Base-by-base conservation (phyloP, 2,797 vertebrate species). In the Alfaro cultratus region DNA sequence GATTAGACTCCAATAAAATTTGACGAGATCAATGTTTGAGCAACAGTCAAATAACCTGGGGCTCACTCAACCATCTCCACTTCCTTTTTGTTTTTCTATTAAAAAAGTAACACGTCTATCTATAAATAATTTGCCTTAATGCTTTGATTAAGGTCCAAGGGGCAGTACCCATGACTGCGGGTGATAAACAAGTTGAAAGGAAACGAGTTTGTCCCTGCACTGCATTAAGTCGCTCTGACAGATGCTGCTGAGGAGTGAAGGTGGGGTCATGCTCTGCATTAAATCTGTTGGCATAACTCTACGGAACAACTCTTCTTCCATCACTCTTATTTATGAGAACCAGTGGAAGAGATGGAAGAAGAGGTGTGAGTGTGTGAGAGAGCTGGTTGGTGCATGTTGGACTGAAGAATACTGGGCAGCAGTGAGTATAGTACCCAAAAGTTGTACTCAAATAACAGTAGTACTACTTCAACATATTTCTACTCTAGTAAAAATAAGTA, bases 191-290 rank as follows among this genome's bases (percentile, higher is more conserved):
- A 13, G 57, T 53, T 71, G 74, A 34, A 74, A 73, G 41, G 60
- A 64, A 82, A 84, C 53, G 74, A 79, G 78, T 67, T 15, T 11
- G 21, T 74, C 60, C 72, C 64, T 76, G 36, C 45, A 76, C 74
- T 82, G 81, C 76, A 73, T 84, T 81, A 68, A 80, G 67, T 78
- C 0, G 13, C 57, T 21, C 41, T 79, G 80, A 88, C 85, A 80
- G 75, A 53, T 68, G 43, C 68, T 4, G 31, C 64, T 6, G 0
- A 31, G 55, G 75, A 80, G 45, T 36, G 80, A 77, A 79, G 73
- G 75, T 11, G 10, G 57, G 57, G 47, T 80, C 67, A 45, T 80
- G 82, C 77, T 75, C 75, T 76, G 78, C 82, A 76, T 89, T 84
- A 73, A 79, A 82, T 80, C 51, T 79, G 75, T 86, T 51, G 1